Percentiles rank a stretch among this genome's conserved stretches.
These are phyloP conservation scores for Leptonema lineaticorne DNA, from an alignment of 1,140 invertebrate genomes.

Conservation along the genomic window DNA sequence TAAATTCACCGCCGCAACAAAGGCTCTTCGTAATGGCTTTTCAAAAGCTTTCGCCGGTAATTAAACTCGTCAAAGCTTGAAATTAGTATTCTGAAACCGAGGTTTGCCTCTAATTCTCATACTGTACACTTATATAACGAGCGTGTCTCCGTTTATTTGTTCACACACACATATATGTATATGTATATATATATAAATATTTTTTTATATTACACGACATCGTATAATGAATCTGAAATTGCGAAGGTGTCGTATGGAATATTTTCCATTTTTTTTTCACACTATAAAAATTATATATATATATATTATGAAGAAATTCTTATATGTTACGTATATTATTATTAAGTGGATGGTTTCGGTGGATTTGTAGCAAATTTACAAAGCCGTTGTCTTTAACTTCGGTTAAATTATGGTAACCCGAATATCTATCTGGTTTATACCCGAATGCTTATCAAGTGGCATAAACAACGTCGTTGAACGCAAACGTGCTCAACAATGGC, in stretches of 20 bases:
- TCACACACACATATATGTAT: neutral
- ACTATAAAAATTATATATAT: no score
- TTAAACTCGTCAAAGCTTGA: neutral
- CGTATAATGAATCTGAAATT: no score
- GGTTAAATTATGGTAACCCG: constrained; percentile 12
- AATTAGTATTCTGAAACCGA: neutral
- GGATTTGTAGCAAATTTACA: no score
- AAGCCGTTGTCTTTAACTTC: neutral
- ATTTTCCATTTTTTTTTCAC: no score
- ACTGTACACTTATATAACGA: no score
- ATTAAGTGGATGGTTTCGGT: no score
- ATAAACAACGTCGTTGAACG: constrained; percentile 5
- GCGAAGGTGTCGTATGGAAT: no score
- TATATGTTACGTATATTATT: no score
- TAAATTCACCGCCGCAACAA: neutral
- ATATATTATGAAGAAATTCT: no score
- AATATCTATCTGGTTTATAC: constrained; percentile 27
- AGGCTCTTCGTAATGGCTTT: neutral
- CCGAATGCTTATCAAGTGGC: constrained; percentile 12
- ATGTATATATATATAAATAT: neutral
- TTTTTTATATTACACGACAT: no score
- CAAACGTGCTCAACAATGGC: constrained; percentile 5
- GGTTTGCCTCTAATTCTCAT: neutral
- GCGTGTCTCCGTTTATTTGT: neutral
- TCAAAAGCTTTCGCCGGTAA: neutral